Percentiles rank a stretch among this genome's conserved stretches.
These are phyloP conservation scores for Tragelaphus imberbis DNA, from an alignment of 2,113 vertebrate genomes.

Conservation along the genomic window DNA sequence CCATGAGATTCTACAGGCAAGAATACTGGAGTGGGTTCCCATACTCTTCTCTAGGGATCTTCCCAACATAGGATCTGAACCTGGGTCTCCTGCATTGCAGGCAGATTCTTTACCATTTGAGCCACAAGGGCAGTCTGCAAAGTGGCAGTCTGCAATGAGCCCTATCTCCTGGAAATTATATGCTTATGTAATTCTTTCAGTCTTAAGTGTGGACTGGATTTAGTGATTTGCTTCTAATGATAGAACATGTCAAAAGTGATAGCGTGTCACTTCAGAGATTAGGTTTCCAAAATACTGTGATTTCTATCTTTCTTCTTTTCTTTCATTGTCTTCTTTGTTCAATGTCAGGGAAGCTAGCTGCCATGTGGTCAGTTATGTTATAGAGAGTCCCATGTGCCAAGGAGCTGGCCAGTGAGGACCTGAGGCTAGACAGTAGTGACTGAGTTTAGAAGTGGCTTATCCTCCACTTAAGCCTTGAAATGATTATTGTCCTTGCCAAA, in stretches of 20 bases:
- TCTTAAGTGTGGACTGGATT: not conserved
- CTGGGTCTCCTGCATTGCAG: fast-evolving
- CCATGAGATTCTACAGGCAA: not conserved
- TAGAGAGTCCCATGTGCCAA: fast-evolving
- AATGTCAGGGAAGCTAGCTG: not conserved
- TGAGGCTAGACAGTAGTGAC: not conserved
- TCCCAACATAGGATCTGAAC: not conserved
- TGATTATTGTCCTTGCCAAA: not conserved
- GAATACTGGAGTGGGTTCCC: not conserved
- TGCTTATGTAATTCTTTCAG: not conserved
- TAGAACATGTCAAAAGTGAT: not conserved
- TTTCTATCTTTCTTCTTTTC: not conserved
- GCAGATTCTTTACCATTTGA: not conserved
- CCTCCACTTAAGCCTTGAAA: not conserved
- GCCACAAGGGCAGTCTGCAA: not conserved
- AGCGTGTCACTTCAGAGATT: not conserved
- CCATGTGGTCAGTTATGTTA: not conserved
- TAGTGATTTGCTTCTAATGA: not conserved
- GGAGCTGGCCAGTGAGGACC: not conserved
- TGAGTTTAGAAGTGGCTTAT: not conserved
- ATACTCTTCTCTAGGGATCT: not conserved
- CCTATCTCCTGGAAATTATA: not conserved
- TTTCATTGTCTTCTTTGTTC: not conserved
- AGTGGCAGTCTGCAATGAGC: not conserved
- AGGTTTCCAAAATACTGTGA: not conserved